Evolutionary conservation across 2,888 invertebrate species (phyloP), one percentile per base, ranked within the genome.

Genomic region (Desoria tigrina): DNA sequence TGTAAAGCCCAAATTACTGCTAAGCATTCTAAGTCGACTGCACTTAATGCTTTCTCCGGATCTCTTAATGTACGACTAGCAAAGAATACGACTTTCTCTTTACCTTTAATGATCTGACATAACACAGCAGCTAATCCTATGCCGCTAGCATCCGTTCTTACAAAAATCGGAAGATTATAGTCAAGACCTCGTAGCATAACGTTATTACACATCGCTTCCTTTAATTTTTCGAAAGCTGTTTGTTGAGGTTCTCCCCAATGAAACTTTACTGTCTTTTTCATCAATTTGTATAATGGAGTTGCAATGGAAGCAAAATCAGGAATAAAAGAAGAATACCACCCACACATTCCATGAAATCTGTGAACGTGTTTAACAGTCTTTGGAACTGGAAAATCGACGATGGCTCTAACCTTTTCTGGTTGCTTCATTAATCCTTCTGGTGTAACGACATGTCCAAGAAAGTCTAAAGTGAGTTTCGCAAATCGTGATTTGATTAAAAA

Each of bases 261-360:
- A 24, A 66, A 26, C 11, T 32, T 23, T 45, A n/a, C 24, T n/a
- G 37, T 60, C 21, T 63, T 63, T 11, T 42, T 63, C 23, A 60
- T 16, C 7, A 75, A 45, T 11, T 45, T 42, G 24, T 67, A 67
- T 2, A 74, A 53, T 24, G 75, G 76, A 53, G 63, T 63, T 1
- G 74, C 63, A 23, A 76, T 63, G 2, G 53, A 49, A 4, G 73
- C 66, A 58, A 73, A 73, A 32, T 63, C 65, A 24, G 53, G 59
- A 9, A 76, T 72, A 56, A 72, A 75, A 16, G 66, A 26, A 9
- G 63, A 24, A 59, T 77, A 74, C 32, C 75, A 77, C 2, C 65
- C 64, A 62, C 76, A 76, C 9, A 77, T 61, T 0, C 76, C 75
- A 9, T 74, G 39, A 56, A 77, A 76, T 27, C 68, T 72, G n/a